Percentiles rank a stretch among this genome's conserved stretches.
These are phyloP conservation scores for Microcebus griseorufus DNA, from an alignment of 2,113 vertebrate genomes.

Conservation along the genomic window DNA sequence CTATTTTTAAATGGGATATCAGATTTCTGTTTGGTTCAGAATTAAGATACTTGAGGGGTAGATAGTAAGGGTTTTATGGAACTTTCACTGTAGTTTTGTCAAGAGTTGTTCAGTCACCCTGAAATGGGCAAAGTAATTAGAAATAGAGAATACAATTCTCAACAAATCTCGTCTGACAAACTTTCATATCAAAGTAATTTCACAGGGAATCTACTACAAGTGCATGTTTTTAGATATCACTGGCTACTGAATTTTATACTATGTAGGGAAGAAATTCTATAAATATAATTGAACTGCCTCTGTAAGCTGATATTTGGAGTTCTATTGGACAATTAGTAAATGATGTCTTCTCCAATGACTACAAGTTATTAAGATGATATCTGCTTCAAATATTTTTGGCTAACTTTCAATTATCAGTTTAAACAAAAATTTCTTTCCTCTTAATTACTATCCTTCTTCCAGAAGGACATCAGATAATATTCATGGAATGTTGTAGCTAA, in stretches of 20 bases:
- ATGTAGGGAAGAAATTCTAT: not conserved
- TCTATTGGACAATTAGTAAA: not conserved
- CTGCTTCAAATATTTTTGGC: not conserved
- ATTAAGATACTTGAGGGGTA: not conserved
- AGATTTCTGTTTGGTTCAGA: constrained; percentile 22
- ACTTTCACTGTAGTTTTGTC: not conserved
- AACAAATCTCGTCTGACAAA: not conserved
- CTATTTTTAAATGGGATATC: not conserved
- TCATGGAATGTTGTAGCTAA: not conserved
- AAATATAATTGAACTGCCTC: constrained; percentile 6
- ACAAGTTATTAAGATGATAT: not conserved
- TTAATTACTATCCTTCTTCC: not conserved
- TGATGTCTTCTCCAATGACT: not conserved
- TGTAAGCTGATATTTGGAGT: constrained; percentile 12
- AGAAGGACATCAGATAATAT: not conserved
- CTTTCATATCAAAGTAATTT: not conserved
- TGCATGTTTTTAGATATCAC: not conserved
- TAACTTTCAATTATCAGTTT: not conserved
- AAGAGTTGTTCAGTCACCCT: not conserved
- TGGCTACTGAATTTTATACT: not conserved
- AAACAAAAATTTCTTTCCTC: not conserved
- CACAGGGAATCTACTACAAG: not conserved
- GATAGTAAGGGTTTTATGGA: not conserved
- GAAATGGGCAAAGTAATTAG: constrained; percentile 31
- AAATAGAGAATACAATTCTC: not conserved